Evolutionary conservation across 2,113 vertebrate species (phyloP).

Genomic region (Misgurnus mizolepis): DNA sequence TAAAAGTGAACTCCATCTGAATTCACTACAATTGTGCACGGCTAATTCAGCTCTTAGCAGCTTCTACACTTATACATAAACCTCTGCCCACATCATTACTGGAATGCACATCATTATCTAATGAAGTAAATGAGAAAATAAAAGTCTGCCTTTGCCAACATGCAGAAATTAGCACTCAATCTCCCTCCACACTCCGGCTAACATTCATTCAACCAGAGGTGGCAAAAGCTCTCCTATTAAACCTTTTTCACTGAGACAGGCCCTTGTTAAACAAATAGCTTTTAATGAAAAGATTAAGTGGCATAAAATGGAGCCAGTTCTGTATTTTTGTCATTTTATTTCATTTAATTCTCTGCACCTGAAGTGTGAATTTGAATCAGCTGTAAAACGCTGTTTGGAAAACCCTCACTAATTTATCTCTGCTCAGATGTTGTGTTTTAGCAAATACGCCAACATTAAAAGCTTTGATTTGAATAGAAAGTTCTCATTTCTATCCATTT

Average conservation of each 20-base stretch:
- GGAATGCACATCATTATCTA: conserved; percentile 51
- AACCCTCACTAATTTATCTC: not conserved
- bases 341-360: conserved; percentile 51
- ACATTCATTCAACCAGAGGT: conserved; percentile 52
- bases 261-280: conserved; percentile 33
- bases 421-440: conserved; percentile 5
- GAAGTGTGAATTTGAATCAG: conserved; percentile 50
- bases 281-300: conserved; percentile 31
- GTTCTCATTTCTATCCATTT: not conserved
- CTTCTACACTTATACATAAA: conserved; percentile 31
- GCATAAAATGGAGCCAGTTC: conserved; percentile 38
- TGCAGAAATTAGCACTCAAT: conserved; percentile 42
- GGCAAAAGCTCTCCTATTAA: conserved; percentile 57
- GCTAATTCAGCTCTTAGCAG: conserved; percentile 20
- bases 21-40: conserved; percentile 9
- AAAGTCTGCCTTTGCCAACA: conserved; percentile 39
- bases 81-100: conserved; percentile 29
- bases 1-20: not conserved
- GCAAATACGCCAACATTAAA: not conserved
- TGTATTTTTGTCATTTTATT: conserved; percentile 42
- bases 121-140: conserved; percentile 44
- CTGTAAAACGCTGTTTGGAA: conserved; percentile 10
- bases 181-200: conserved; percentile 24
- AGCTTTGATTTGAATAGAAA: not conserved
- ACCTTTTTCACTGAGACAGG: conserved; percentile 40